These are phyloP conservation scores for Lepidonotus clava DNA, from an alignment of 2,888 invertebrate species.

Conservation along the genomic window DNA sequence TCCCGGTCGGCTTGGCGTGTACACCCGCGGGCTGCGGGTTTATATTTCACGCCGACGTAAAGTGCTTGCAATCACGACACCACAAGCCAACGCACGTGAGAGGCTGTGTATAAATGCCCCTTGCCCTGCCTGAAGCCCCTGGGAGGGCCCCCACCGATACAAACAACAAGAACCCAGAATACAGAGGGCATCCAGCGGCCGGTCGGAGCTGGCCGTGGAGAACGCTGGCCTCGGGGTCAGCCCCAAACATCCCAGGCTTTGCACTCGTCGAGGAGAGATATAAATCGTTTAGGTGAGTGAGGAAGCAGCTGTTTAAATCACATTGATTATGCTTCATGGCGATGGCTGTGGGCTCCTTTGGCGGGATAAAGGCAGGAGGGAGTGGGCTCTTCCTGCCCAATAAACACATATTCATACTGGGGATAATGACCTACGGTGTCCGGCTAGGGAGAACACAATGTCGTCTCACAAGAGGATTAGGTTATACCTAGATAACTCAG, in stretches of 20 bases:
- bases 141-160: neutral
- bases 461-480: too few species aligned
- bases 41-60: slow-evolving; percentile 25
- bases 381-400: neutral
- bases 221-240: neutral
- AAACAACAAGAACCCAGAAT: neutral
- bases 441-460: too few species aligned
- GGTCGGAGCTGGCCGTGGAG: neutral
- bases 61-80: slow-evolving; percentile 43
- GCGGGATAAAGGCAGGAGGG: neutral
- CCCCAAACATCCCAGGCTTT: neutral
- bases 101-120: neutral
- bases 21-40: slow-evolving; percentile 19
- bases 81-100: neutral
- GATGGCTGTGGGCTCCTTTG: neutral
- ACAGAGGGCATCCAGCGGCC: too few species aligned
- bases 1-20: neutral
- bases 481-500: too few species aligned
- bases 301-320: neutral
- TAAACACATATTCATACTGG: neutral
- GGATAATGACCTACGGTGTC: neutral
- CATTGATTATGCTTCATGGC: slow-evolving; percentile 4
- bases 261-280: neutral
- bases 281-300: neutral
- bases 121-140: neutral